These are phyloP conservation scores for Sebastes wilsoni DNA, from an alignment of 2,797 vertebrate genomes.

Conservation along the genomic window DNA sequence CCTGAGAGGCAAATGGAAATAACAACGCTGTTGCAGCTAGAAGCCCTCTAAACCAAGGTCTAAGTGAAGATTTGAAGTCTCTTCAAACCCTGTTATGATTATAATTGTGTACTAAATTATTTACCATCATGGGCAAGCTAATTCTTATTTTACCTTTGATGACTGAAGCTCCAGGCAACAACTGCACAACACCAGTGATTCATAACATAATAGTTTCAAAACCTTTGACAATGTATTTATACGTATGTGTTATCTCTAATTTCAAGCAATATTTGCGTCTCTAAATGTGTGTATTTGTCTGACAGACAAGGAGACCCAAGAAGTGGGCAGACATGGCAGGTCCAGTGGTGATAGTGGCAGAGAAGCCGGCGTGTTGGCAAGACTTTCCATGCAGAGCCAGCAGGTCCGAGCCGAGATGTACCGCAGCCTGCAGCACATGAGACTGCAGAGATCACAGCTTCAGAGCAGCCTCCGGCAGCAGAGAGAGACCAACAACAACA, in stretches of 20 bases:
- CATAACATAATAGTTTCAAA: neutral
- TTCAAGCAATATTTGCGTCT: neutral
- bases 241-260: neutral
- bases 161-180: neutral
- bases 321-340: conserved; percentile 68
- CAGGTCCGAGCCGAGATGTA: conserved; percentile 81
- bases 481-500: conserved; percentile 67
- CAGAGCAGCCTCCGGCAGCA: conserved; percentile 78
- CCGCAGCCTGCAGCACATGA: conserved; percentile 86
- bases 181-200: neutral
- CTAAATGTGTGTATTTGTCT: neutral
- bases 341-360: neutral
- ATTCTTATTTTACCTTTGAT: neutral
- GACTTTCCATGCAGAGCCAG: conserved; percentile 84
- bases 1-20: neutral
- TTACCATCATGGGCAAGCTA: neutral
- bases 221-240: neutral
- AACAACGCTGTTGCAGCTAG: neutral
- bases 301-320: conserved; percentile 83
- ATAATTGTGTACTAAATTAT: neutral
- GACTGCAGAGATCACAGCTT: conserved; percentile 81
- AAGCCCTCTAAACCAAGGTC: neutral
- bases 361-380: conserved; percentile 72
- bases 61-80: neutral
- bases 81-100: neutral